Conservation (phyloP, 2,113 vertebrate species). For the Hipposideros armiger region DNA sequence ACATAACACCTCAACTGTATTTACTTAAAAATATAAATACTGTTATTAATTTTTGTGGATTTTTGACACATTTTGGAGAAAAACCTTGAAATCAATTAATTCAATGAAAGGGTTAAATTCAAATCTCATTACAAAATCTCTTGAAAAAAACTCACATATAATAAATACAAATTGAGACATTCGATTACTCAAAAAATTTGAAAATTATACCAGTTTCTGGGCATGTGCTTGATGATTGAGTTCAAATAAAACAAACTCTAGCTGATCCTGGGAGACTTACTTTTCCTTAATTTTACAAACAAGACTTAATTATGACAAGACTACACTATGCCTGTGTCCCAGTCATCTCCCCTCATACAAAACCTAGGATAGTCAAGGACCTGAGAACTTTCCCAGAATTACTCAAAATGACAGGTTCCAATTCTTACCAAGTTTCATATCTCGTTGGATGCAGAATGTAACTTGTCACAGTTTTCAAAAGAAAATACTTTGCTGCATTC, state of each 20-base stretch:
- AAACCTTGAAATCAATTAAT: too few species aligned
- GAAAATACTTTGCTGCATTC: neutral
- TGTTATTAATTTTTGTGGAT: too few species aligned
- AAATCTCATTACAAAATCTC: neutral
- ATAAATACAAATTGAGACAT: neutral
- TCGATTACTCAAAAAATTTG: neutral
- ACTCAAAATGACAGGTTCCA: neutral
- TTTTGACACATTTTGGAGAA: too few species aligned
- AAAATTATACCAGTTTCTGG: neutral
- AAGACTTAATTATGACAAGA: neutral
- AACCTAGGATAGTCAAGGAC: neutral
- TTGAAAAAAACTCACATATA: neutral
- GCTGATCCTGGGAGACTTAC: neutral
- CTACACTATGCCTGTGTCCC: neutral
- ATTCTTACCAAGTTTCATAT: neutral
- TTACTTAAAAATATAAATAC: too few species aligned
- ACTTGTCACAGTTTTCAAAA: neutral
- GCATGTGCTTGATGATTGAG: neutral
- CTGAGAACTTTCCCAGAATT: neutral
- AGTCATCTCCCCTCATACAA: neutral
- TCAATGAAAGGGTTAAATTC: neutral
- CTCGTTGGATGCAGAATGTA: neutral
- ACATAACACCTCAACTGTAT: too few species aligned
- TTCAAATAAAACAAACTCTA: conserved; percentile 27
- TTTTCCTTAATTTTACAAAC: conserved; percentile 5